Base-by-base conservation (phyloP, 2,113 vertebrate genomes). In the Tachuris rubrigastra region DNA sequence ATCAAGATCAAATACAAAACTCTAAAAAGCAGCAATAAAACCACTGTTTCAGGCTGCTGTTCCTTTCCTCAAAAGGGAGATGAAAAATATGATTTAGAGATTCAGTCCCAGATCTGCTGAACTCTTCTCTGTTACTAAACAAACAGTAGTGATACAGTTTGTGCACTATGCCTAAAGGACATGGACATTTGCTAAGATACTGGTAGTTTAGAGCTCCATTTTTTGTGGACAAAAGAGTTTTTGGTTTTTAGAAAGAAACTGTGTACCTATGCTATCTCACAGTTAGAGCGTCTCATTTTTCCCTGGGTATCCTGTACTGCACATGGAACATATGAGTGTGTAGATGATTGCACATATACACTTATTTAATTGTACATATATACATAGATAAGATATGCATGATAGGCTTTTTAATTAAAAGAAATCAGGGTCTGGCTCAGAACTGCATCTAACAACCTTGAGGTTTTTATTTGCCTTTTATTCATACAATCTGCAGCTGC, bases 351-450 rank as follows among this genome's bases (percentile, higher is more conserved):
- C 14, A 35, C 2, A 18, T 33, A 15, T 16, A 60, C 49, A 18
- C 1, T 0, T 33, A 35, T 6, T 37, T 6, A 28, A 22, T 19
- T 4, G 24, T 18, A 35, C 2, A 20, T 33, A 16, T 17, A 62
- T 53, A 21, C 12, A 33, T 19, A 56, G 6, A 23, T 6, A 53
- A 25, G 10, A 46, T 47, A 46, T 20, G 6, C 9, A 2, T 59
- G 21, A 0, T 31, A 60, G 25, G 2, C 7, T 73, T 87, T 79
- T 83, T 25, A 42, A 25, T 72, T 37, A 60, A 88, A 86, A 39
- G 27, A 77, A 77, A 77, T 47, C 2, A 42, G 31, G 1, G 5
- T n/a, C 30, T 27, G 35, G 15, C 41, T 93, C 46, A 84, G 25
- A 62, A 66, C 20, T 74, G 18, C 18, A 27, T 27, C 59, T 77